Evolutionary conservation across 2,888 invertebrate genomes (phyloP).

Genomic region (Coelopa pilipes): DNA sequence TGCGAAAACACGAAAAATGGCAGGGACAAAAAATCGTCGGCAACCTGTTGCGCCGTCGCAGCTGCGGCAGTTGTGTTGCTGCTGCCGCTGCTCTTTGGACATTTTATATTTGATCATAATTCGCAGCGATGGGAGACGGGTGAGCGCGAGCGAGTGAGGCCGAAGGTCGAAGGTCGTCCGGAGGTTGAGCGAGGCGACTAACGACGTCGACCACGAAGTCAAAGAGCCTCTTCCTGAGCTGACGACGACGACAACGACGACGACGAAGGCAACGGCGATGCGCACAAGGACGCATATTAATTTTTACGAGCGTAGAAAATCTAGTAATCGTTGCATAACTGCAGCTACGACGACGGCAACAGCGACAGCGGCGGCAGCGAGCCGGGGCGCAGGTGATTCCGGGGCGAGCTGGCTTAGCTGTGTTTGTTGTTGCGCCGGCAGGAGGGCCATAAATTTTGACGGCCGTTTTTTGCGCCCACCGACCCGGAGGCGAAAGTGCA

Average conservation of each 20-base stretch:
- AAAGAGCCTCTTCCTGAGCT: neutral
- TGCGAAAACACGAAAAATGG: too few species aligned
- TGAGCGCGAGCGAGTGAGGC: neutral
- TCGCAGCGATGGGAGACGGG: too few species aligned
- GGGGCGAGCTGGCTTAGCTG: neutral
- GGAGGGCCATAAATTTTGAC: neutral
- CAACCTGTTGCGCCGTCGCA: too few species aligned
- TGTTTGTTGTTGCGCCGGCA: neutral
- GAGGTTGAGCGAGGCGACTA: neutral
- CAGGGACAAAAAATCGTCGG: too few species aligned
- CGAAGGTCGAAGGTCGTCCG: neutral
- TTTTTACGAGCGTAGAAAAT: slow-evolving; percentile 60
- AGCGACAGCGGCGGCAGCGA: neutral
- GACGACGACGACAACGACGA: slow-evolving; percentile 10
- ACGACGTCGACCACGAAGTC: neutral
- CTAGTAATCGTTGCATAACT: slow-evolving; percentile 54
- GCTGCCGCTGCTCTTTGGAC: too few species aligned
- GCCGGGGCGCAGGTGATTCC: slow-evolving; percentile 27
- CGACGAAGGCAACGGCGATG: neutral
- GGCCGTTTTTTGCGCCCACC: neutral
- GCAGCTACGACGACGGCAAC: neutral
- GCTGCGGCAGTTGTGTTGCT: slow-evolving; percentile 7
- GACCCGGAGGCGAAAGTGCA: slow-evolving; percentile 45
- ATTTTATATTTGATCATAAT: too few species aligned
- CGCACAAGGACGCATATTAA: slow-evolving; percentile 61